Base-by-base conservation (phyloP, 1,140 invertebrate genomes). In the Notospermus geniculatus region DNA sequence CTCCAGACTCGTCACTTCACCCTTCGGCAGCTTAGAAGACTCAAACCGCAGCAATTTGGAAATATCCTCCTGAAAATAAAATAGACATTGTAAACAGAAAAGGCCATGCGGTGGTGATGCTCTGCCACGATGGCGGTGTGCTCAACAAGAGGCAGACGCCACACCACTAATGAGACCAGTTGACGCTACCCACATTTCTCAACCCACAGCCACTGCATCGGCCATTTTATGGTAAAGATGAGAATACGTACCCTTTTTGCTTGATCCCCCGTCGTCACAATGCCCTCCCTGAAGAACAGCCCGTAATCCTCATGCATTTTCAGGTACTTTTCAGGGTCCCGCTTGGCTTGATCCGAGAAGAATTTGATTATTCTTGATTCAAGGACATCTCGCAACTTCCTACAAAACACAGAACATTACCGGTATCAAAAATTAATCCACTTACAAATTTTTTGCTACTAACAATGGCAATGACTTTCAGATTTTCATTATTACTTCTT, bases 211-310 rank as follows among this genome's bases (percentile, higher is more conserved):
- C n/a, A n/a, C n/a, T n/a, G n/a, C n/a, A n/a, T n/a, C n/a, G n/a
- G n/a, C n/a, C n/a, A n/a, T n/a, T n/a, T n/a, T n/a, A n/a, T n/a
- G n/a, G n/a, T n/a, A 43, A 19, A 43, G 11, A 43, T 39, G 17
- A 61, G 15, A 50, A 5, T 27, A n/a, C 65, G 62, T 85, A 92
- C 91, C 84, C 92, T 95, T 77, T 93, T 89, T 0, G 85, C 72
- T 64, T 91, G 86, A 72, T 92, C 90, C 56, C 86, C 81, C 59
- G 88, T 89, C 1, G 89, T 90, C 5, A 97, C 88, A 73, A 98
- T 94, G 32, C 94, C 95, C 83, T 98, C 95, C 75, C 97, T 95
- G 15, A 98, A 86, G 77, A 95, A 98, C 36, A 97, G 78, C 1
- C 90, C 90, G 79, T 97, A 98, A 71, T 97, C 91, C 36, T 88